Evolutionary conservation across 2,113 vertebrate species (phyloP), one percentile per base, ranked within the genome.

Genomic region (Phalacrocorax brasilianus): DNA sequence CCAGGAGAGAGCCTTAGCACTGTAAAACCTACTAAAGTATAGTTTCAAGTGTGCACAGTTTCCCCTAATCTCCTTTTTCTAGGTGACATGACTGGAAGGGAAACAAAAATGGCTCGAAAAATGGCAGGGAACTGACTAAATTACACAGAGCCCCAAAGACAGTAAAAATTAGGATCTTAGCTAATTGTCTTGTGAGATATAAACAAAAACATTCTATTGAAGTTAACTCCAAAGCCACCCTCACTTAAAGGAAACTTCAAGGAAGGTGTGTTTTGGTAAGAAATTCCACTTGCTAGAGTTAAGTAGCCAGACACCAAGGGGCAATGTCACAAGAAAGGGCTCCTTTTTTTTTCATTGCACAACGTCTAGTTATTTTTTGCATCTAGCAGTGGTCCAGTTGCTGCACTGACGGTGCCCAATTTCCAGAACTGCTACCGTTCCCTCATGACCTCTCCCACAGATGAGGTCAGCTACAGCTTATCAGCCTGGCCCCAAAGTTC

Each of bases 301-400:
- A 49, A 8, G 15, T 16, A 58, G 8, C 12, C 24, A 89, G 56
- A 42, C 75, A 77, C 28, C 8, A 58, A 83, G 3, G 13, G 30
- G 1, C 3, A 68, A 9, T 0, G 0, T 20, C 1, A 1, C 4
- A 22, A 24, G 16, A 83, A 85, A 77, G 26, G 4, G 2, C 3
- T 50, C 19, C 11, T 10, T 33, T 2, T 14, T 14, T 21, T 75
- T 50, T 14, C 22, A 6, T 45, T 2, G 1, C 12, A 45, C 1
- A 40, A 5, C 44, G 44, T 23, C 6, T 56, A 33, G 19, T 8
- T 40, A 3, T 12, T 71, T 91, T 47, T 85, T 35, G 4, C 8
- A 38, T 30, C 11, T 79, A 55, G 11, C 14, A 68, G 28, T 6
- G 2, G 4, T 72, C 14, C 24, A 59, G 3, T 15, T 63, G 10